Evolutionary conservation across 2,113 vertebrate genomes (phyloP).

Genomic region (Jacana jacana): DNA sequence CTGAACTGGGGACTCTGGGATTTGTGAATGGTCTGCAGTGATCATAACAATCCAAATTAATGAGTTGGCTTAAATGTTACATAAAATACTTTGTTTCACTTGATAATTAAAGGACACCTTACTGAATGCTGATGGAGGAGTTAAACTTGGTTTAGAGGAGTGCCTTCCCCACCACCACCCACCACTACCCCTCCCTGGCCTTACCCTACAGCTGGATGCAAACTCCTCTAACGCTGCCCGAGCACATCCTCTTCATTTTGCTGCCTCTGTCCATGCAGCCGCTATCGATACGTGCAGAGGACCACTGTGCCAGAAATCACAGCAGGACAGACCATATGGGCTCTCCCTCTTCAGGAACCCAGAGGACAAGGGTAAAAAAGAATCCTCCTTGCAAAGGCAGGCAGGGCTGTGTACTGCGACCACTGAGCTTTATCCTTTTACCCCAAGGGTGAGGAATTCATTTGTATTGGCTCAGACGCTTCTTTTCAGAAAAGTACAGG

Average conservation of each 20-base stretch:
- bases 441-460: background rate
- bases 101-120: background rate
- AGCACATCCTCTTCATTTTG: background rate
- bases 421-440: background rate
- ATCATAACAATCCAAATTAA: background rate
- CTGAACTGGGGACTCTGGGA: background rate
- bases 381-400: background rate
- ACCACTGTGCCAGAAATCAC: background rate
- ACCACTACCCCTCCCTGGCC: too few relatives aligned
- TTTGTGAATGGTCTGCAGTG: accelerated
- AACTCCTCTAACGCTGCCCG: background rate
- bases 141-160: background rate
- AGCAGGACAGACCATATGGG: background rate
- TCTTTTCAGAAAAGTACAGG: background rate
- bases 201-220: background rate
- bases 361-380: background rate
- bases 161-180: too few relatives aligned
- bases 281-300: accelerated
- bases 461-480: background rate
- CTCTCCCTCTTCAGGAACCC: background rate
- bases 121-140: background rate
- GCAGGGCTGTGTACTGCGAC: background rate
- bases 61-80: background rate
- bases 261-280: background rate
- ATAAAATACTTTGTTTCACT: background rate